Evolutionary conservation across 2,797 vertebrate genomes (phyloP).

Genomic region (Mastacembelus armatus): DNA sequence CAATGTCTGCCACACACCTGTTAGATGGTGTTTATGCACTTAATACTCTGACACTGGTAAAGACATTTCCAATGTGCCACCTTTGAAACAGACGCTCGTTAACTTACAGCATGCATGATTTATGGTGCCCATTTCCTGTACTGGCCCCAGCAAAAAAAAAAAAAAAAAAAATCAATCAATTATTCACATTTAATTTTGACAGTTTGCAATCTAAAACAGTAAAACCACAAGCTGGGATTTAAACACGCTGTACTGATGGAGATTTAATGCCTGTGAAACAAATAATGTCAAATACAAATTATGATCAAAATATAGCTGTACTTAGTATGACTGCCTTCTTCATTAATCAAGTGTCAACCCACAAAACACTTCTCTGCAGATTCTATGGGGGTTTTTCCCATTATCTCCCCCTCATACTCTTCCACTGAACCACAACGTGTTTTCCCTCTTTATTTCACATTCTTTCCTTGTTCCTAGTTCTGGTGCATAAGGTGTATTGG

Average conservation of each 20-base stretch:
- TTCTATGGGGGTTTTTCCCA: not conserved
- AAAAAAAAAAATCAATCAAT: conserved; percentile 49
- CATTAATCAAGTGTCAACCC: not conserved
- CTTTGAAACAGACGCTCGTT: conserved; percentile 15
- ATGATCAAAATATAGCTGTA: not conserved
- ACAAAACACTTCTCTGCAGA: not conserved
- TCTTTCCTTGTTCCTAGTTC: accelerated
- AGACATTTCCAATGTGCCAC: conserved; percentile 16
- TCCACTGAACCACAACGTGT: not conserved
- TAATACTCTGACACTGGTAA: too few species aligned
- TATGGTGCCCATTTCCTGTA: conserved; percentile 21
- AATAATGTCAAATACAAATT: not conserved
- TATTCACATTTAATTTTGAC: conserved; percentile 28
- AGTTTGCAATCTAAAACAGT: conserved; percentile 5
- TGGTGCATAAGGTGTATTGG: not conserved
- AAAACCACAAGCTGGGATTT: not conserved
- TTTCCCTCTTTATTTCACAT: accelerated
- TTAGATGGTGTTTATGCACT: too few species aligned
- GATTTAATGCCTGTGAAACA: not conserved
- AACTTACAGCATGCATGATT: conserved; percentile 44
- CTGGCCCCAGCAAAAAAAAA: conserved; percentile 8
- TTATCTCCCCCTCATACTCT: not conserved
- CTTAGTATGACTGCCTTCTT: not conserved
- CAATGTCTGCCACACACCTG: not conserved
- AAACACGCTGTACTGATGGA: not conserved